A percentile compares a stretch with the other conserved stretches of the same genome.
Conservation (phyloP, 1,140 invertebrate species). For the Paraescarpia echinospica region DNA sequence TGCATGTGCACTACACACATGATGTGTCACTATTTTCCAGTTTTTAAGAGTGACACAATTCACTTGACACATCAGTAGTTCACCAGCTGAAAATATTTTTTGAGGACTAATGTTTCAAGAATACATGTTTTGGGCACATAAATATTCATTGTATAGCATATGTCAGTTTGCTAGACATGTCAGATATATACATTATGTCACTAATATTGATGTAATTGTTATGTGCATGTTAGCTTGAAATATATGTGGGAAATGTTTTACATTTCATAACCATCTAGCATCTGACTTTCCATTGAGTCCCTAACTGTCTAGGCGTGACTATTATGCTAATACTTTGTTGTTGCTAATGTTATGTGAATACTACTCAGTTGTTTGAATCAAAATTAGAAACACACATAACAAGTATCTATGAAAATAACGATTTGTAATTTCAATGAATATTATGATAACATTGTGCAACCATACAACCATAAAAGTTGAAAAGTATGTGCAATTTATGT, state of each 20-base stretch:
- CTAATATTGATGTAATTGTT: not conserved
- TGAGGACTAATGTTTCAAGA: not conserved
- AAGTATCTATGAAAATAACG: not conserved
- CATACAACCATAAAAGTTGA: not conserved
- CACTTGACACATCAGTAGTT: not conserved
- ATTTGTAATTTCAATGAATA: not conserved
- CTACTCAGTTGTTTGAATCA: not conserved
- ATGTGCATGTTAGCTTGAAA: not conserved
- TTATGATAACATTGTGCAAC: not conserved
- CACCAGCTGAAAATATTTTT: not conserved
- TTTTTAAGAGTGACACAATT: not conserved
- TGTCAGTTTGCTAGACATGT: not conserved
- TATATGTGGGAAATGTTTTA: not conserved
- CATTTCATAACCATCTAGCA: too few species aligned
- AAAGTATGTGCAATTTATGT: not conserved
- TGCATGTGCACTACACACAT: not conserved
- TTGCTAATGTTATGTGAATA: not conserved
- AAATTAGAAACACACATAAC: not conserved
- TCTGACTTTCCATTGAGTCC: not conserved
- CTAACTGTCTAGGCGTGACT: not conserved
- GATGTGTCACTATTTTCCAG: not conserved
- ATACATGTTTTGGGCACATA: not conserved
- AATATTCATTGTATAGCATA: not conserved
- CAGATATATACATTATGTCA: not conserved
- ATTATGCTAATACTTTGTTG: not conserved